Evolutionary conservation across 2,797 vertebrate genomes (phyloP).

Genomic region (Tokudaia tokunoshimensis): DNA sequence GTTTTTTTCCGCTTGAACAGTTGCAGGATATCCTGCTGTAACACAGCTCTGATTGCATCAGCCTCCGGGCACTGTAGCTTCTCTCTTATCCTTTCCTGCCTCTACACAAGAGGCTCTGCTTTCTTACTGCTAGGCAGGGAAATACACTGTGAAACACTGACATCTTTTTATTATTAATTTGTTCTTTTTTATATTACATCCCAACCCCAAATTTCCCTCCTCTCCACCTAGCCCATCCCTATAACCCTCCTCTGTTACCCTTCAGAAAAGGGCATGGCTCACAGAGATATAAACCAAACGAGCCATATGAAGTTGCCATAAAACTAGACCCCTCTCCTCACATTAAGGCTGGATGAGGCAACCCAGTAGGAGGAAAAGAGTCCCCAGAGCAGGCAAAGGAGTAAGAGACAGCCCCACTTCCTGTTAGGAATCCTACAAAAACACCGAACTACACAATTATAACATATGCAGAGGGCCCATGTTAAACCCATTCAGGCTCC

Average conservation of each 20-base stretch:
- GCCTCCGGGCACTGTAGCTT: not conserved
- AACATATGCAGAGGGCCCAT: not conserved
- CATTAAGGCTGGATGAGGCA: not conserved
- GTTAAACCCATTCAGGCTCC: not conserved
- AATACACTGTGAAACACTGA: not conserved
- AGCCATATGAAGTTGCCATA: not conserved
- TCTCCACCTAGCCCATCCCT: not conserved
- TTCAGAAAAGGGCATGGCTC: not conserved
- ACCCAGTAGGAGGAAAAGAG: not conserved
- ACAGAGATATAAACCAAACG: not conserved
- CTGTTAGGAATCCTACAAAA: not conserved
- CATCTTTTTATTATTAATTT: not conserved
- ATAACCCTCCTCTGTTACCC: not conserved
- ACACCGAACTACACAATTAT: not conserved
- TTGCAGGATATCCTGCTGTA: not conserved
- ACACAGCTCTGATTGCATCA: not conserved
- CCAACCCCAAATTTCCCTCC: not conserved
- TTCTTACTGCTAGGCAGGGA: not conserved
- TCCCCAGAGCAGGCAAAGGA: not conserved
- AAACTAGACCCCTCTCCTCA: not conserved
- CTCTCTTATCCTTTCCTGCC: not conserved
- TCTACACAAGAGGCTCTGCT: not conserved
- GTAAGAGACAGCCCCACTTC: not conserved
- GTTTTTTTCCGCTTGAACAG: not conserved
- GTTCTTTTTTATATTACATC: not conserved